Evolutionary conservation across 2,888 invertebrate species (phyloP).

Genomic region (Acrobasis consociella): DNA sequence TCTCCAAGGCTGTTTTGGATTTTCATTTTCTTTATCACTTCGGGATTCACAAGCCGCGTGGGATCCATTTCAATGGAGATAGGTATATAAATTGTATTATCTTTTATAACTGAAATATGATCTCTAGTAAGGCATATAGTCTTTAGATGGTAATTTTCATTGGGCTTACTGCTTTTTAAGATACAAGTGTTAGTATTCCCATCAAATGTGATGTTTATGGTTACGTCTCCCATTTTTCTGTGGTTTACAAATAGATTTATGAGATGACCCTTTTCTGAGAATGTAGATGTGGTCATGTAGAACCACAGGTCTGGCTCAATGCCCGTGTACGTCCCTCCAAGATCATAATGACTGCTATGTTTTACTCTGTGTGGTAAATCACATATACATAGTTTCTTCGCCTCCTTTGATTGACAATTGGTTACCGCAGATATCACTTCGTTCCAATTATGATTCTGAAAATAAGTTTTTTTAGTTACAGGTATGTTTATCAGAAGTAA

Average conservation of each 20-base stretch:
- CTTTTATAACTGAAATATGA: constrained; percentile 36
- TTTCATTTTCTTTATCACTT: constrained; percentile 55
- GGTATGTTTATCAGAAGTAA: neutral
- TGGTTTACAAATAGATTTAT: constrained; percentile 65
- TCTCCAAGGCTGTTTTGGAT: constrained; percentile 51
- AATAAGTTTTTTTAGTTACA: neutral
- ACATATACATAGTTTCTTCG: constrained; percentile 53
- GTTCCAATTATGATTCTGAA: constrained; percentile 17
- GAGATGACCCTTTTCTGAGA: constrained; percentile 52
- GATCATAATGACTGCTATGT: constrained; percentile 49
- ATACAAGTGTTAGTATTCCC: constrained; percentile 33
- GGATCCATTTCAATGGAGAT: constrained; percentile 49
- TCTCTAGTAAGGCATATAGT: constrained; percentile 51
- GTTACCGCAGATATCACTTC: constrained; percentile 48
- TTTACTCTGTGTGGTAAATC: constrained; percentile 50
- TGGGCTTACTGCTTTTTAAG: constrained; percentile 46
- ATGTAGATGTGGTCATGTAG: constrained; percentile 52
- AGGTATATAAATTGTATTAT: constrained; percentile 53
- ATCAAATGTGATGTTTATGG: constrained; percentile 48
- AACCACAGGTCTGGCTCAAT: constrained; percentile 65
- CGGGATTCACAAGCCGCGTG: constrained; percentile 45
- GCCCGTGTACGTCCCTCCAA: constrained; percentile 62
- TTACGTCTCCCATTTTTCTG: constrained; percentile 50
- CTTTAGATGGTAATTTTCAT: constrained; percentile 57
- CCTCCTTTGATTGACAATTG: constrained; percentile 51